These are phyloP conservation scores for Drosophila yakuba DNA, from an alignment of 1,140 invertebrate species.

Conservation along the genomic window DNA sequence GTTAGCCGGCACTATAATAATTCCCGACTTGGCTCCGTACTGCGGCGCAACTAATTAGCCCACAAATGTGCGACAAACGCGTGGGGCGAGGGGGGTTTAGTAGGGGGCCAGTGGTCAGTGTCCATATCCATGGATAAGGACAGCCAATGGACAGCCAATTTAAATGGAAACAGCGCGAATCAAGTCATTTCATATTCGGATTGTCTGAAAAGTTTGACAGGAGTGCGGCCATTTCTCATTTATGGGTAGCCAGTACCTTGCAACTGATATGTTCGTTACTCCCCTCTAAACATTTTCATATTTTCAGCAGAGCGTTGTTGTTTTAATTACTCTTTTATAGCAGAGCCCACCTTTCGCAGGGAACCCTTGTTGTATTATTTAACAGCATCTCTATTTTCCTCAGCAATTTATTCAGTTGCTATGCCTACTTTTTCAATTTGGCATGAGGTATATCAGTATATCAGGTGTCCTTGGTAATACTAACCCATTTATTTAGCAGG, in stretches of 20 bases:
- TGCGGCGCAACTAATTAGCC: constrained; percentile 58
- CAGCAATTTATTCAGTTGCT: background rate
- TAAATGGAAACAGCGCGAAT: constrained; percentile 13
- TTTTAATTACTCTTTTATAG: constrained; percentile 5
- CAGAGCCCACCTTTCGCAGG: background rate
- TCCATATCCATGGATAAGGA: constrained; percentile 35
- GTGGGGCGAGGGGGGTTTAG: background rate
- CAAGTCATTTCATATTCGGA: background rate
- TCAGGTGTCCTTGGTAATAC: constrained; percentile 46
- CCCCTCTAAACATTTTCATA: no score
- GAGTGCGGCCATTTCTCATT: background rate
- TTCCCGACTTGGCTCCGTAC: constrained; percentile 28
- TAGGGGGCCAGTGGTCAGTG: background rate
- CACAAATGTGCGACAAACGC: constrained; percentile 31
- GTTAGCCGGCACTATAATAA: constrained; percentile 19
- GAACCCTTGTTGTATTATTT: background rate
- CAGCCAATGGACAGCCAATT: constrained; percentile 43
- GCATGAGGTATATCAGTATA: background rate
- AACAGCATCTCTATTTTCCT: background rate
- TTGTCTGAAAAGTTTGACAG: background rate
- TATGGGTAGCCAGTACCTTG: background rate
- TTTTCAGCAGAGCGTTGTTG: background rate
- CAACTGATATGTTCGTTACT: no score
- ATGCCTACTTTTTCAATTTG: constrained; percentile 12
- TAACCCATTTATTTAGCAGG: constrained; percentile 39